Base-by-base conservation (phyloP, 1,140 invertebrate species). In the Bombus waltoni region DNA sequence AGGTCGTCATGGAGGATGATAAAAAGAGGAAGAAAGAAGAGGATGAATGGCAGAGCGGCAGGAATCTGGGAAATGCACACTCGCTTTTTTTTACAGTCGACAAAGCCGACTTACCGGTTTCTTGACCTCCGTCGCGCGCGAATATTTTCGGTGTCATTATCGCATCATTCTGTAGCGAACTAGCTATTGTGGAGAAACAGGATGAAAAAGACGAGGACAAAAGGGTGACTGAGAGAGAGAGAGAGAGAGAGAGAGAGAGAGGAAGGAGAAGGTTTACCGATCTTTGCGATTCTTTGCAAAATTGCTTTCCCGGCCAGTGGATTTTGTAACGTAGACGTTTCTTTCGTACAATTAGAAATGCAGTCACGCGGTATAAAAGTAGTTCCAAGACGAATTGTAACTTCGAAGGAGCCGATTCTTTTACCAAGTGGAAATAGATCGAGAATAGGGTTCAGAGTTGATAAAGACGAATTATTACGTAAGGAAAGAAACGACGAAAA, bases 1-100 rank as follows among this genome's bases (percentile, higher is more conserved):
- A 76, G 72, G 72, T n/a, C 25, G 44, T 9, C 3, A 0, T 10
- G 18, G 68, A 84, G 73, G 84, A 87, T 59, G 75, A 79, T 84
- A 88, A 85, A 83, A 85, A 85, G n/a, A 40, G 74, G 35, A 28
- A 25, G 84, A 81, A 84, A 76, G 62, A 85, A 66, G 77, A 42
- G 80, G 83, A 87, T 79, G 62, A 84, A 68, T 72, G 75, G 57
- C n/a, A 42, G 59, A 75, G 62, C 66, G 18, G 81, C 47, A 81
- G 87, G 89, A 85, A 85, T 85, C 83, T 85, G 83, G 76, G 77
- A 85, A 85, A 85, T 80, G 76, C 70, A 40, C 53, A 35, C 42
- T 62, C 57, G 32, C 57, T 71, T 73, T 80, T 80, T 85, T 73
- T 2, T 66, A 4, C 70, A 40, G 53, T 53, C 68, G 66, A 65